A percentile compares a stretch with the other conserved stretches of the same genome.
Evolutionary conservation across 64 coral and sea anemone species (phyloP).

Genomic region (Montipora foliosa): DNA sequence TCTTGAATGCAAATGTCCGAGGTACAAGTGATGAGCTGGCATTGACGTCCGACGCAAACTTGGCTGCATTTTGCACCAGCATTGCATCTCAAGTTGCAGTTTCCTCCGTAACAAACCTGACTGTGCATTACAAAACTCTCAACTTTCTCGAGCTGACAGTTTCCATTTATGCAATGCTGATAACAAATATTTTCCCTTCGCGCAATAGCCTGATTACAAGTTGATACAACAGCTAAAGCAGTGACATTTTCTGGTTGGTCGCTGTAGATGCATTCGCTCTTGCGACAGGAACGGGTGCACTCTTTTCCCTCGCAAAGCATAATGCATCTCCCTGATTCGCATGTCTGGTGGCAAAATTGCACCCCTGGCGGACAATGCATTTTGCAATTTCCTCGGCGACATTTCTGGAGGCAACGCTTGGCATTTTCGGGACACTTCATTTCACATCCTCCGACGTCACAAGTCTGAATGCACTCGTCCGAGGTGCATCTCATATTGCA

Average conservation of each 20-base stretch:
- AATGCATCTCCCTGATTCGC: conserved; percentile 66
- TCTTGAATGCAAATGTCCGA: conserved; percentile 73
- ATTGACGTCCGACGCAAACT: conserved; percentile 61
- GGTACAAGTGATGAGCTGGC: conserved; percentile 52
- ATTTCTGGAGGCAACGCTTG: conserved; percentile 80
- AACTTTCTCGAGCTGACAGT: conserved; percentile 11
- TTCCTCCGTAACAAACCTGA: conserved; percentile 76
- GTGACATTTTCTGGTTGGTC: neutral
- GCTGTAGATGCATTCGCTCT: conserved; percentile 51
- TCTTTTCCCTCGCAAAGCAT: conserved; percentile 78
- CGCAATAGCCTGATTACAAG: conserved; percentile 52
- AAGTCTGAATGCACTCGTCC: conserved; percentile 72
- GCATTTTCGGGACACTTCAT: conserved; percentile 73
- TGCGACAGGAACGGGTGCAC: conserved; percentile 66
- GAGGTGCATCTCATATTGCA: conserved; percentile 83
- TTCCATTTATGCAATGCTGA: conserved; percentile 17
- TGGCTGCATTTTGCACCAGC: conserved; percentile 50
- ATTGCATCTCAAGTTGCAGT: conserved; percentile 59
- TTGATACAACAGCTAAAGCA: neutral
- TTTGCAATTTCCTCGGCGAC: conserved; percentile 72
- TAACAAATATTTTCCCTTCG: conserved; percentile 29
- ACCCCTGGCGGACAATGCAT: conserved; percentile 76
- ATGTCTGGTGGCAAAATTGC: conserved; percentile 76
- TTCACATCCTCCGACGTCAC: conserved; percentile 71
- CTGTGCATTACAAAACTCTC: conserved; percentile 22